Base-by-base conservation (phyloP, 2,113 vertebrate genomes). In the Varanus salvator region DNA sequence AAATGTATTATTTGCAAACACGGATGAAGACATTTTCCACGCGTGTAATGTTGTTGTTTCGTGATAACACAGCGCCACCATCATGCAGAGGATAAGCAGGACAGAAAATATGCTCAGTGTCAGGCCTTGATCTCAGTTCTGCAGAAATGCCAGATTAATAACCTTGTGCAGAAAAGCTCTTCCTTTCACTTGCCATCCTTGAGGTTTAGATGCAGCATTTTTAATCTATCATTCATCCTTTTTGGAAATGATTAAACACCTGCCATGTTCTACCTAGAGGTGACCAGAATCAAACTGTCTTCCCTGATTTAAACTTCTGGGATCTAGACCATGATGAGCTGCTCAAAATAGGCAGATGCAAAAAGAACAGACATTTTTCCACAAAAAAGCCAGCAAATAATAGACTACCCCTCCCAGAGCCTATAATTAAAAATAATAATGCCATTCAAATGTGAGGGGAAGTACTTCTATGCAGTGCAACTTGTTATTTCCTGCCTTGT, bases 221-320 rank as follows among this genome's bases (percentile, higher is more conserved):
- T 50, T 8, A 31, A 68, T 25, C 23, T 31, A 12, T n/a, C 44
- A 50, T 27, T 29, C 68, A n/a, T 11, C 0, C 6, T 60, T 54
- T 34, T 64, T 0, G 0, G 17, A 71, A 90, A 27, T 54, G 14
- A 4, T 11, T 4, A 27, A 68, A 84, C 29, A 31, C 69, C 83
- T 17, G 29, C 66, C 2, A 12, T 77, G 74, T 38, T 66, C 85
- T 27, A 23, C 0, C 0, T 0, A 0, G 54, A 48, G 57, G 64
- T 52, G 66, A 34, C 60, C 60, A 4, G 31, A 34, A 0, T 0
- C 38, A 48, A 66, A 8, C 44, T 48, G 84, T 48, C 31, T 34
- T 1, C 7, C 21, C 50, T 38, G 23, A n/a, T 71, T 44, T 76
- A 31, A 1, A 1, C 0, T 3, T 38, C 69, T 12, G 25, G 75